These are phyloP conservation scores for Microtus oregoni DNA, from an alignment of 2,113 vertebrate genomes.

Conservation along the genomic window DNA sequence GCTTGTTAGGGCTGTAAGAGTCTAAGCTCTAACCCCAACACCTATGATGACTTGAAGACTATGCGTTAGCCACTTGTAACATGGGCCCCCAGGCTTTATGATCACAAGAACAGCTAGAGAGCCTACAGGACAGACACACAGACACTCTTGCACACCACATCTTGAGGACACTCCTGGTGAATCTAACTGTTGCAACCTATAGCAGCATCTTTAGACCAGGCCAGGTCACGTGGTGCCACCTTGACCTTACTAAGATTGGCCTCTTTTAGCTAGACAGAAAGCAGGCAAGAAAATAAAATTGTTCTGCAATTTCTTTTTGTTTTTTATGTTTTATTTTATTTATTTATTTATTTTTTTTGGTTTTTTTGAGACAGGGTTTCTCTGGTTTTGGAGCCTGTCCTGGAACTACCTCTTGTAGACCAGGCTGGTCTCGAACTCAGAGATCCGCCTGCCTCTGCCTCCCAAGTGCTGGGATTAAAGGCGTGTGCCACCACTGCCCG, in stretches of 20 bases:
- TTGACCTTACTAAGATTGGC: not conserved
- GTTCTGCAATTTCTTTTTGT: not conserved
- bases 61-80: not conserved
- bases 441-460: too few relatives aligned
- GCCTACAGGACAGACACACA: not conserved
- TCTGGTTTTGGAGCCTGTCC: too few relatives aligned
- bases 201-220: not conserved
- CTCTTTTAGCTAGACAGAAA: not conserved
- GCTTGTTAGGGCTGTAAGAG: not conserved
- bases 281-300: conserved; percentile 12
- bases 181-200: not conserved
- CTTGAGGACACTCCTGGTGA: not conserved
- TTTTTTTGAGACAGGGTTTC: too few relatives aligned
- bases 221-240: fast-evolving
- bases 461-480: too few relatives aligned
- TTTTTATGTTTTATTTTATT: too few relatives aligned
- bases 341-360: too few relatives aligned
- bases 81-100: not conserved
- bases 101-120: not conserved
- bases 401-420: too few relatives aligned
- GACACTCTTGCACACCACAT: not conserved
- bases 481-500: too few relatives aligned
- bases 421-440: too few relatives aligned
- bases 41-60: not conserved
- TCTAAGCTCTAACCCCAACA: not conserved